Conservation (phyloP, 2,888 invertebrate species). For the Acleris laterana region DNA sequence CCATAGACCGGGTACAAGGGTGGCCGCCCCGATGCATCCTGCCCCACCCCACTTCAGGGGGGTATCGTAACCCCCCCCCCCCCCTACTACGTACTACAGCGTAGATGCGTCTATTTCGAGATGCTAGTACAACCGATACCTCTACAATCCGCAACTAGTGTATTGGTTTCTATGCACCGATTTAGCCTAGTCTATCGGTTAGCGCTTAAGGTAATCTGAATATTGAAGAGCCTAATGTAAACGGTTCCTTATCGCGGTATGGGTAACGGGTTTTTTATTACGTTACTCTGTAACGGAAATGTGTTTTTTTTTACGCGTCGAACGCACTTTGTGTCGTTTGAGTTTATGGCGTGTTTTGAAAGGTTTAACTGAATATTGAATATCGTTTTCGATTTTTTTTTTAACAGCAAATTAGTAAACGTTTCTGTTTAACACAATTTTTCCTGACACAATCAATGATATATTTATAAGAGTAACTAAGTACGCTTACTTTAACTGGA, state of each 20-base stretch:
- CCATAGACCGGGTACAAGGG: slow-evolving; percentile 2
- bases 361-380: no score
- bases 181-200: slow-evolving; percentile 52
- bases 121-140: slow-evolving; percentile 55
- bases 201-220: slow-evolving; percentile 2
- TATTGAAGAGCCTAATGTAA: slow-evolving; percentile 4
- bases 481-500: no score
- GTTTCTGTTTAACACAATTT: no score
- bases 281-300: neutral
- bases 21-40: slow-evolving; percentile 31
- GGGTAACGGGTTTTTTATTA: slow-evolving; percentile 12
- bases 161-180: slow-evolving; percentile 54
- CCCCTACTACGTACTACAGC: slow-evolving; percentile 58
- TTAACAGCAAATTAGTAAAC: no score
- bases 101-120: slow-evolving; percentile 62
- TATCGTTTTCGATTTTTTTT: no score
- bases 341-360: no score
- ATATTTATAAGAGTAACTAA: no score
- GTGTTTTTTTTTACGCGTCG: neutral
- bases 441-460: no score
- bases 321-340: neutral
- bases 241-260: slow-evolving; percentile 1
- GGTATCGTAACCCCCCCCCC: slow-evolving; percentile 56
- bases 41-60: slow-evolving; percentile 45
- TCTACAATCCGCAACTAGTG: slow-evolving; percentile 38